Base-by-base conservation (phyloP, 2,888 invertebrate species). In the Creontiades dilutus region DNA sequence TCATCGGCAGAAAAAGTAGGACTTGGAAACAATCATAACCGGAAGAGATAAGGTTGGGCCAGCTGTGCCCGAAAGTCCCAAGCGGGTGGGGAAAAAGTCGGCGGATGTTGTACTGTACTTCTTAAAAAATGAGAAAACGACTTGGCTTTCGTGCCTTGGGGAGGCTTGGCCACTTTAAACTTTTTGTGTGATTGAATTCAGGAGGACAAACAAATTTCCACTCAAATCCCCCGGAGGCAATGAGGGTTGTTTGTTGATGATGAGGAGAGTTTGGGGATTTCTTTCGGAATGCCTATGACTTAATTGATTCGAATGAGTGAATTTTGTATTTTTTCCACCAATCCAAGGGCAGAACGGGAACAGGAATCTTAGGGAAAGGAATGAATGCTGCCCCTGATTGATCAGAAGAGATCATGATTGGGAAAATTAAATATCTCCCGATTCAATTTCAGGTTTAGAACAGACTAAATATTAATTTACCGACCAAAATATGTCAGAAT, bases 21-120 rank as follows among this genome's bases (percentile, higher is more conserved):
- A 16, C 78, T 76, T 46, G 78, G 46, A 47, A 78, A 78, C 78
- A 78, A 78, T 78, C 78, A 78, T 78, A 78, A 78, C 78, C 78
- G 19, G 37, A 7, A 37, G 46, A 78, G 78, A 46, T 78, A 78
- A 78, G 78, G 46, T 46, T 11, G 78, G 47, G 46, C 46, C 78
- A 78, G 37, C 78, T 78, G 78, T 7, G 78, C 46, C 78, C 78
- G 46, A 78, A 78, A 78, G 47, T 19, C 46, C 78, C 47, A n/a
- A 47, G 78, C 16, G 78, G 46, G 47, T 16, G 78, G 16, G 76
- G 16, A 78, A 46, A 19, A 78, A 46, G 4, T 9, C 37, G 19
- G 75, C 75, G 78, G 78, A 78, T 78, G 78, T 46, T 78, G 78
- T 46, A 46, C 78, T 78, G 37, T 78, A 78, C 78, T 78, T 78